These are phyloP conservation scores for Maconellicoccus hirsutus DNA, from an alignment of 1,140 invertebrate species.

Conservation along the genomic window DNA sequence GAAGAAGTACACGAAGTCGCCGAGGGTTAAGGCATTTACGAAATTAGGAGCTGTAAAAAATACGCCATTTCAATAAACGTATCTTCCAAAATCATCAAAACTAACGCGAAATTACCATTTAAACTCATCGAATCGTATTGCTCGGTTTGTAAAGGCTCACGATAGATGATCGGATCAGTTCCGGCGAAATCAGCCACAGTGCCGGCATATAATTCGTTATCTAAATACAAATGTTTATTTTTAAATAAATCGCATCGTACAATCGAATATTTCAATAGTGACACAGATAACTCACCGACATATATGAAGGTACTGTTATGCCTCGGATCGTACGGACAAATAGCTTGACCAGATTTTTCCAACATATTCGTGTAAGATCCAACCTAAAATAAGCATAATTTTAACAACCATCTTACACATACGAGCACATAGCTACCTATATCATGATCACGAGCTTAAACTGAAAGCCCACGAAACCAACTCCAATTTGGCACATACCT, in stretches of 20 bases:
- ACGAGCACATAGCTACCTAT: no score
- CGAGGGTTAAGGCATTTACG: slow-evolving; percentile 82
- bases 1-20: slow-evolving; percentile 93
- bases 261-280: background rate
- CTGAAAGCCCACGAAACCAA: no score
- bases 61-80: no score
- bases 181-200: slow-evolving; percentile 92
- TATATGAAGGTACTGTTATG: slow-evolving; percentile 86
- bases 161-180: slow-evolving; percentile 82
- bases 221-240: slow-evolving; percentile 38
- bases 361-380: slow-evolving; percentile 35
- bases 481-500: no score
- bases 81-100: background rate
- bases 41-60: slow-evolving; percentile 69
- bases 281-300: slow-evolving; percentile 35
- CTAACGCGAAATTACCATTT: slow-evolving; percentile 48
- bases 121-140: slow-evolving; percentile 62
- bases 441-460: no score
- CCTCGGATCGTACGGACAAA: slow-evolving; percentile 83
- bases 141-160: slow-evolving; percentile 74
- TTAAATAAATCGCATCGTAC: background rate
- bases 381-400: slow-evolving; percentile 30
- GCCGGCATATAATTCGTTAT: slow-evolving; percentile 79
- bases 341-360: slow-evolving; percentile 68
- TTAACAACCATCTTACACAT: background rate